phyloP scores from a whole-genome alignment of 1,140 invertebrate genomes.

The Heliconius himera region DNA sequence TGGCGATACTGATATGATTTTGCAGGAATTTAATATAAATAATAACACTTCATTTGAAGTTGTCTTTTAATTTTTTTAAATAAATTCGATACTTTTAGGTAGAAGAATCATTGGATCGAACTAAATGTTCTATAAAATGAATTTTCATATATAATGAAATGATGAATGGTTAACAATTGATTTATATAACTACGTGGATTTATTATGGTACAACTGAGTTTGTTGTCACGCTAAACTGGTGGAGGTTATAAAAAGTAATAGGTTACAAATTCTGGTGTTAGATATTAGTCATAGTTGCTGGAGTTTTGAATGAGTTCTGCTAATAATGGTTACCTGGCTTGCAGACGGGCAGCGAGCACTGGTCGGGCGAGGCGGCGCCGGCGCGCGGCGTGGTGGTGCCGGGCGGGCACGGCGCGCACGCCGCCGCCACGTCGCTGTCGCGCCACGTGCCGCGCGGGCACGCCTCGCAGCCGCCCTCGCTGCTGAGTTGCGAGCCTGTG shows the following conservation, averaged over 20 bases:
- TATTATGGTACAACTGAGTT: no score
- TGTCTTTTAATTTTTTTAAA: neutral
- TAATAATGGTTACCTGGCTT: slow-evolving; percentile 83
- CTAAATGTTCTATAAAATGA: no score
- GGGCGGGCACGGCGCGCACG: slow-evolving; percentile 93
- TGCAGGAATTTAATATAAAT: neutral
- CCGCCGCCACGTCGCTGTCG: slow-evolving; percentile 91
- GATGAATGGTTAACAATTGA: no score
- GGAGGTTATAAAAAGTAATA: no score
- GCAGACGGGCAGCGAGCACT: slow-evolving; percentile 95
- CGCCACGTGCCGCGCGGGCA: slow-evolving; percentile 95
- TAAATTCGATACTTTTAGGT: neutral
- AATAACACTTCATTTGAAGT: neutral
- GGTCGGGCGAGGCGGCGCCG: slow-evolving; percentile 91
- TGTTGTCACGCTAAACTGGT: no score
- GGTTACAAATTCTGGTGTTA: no score
- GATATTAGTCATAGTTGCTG: no score
- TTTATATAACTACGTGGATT: no score
- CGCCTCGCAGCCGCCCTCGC: slow-evolving; percentile 94
- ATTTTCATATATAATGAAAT: no score
- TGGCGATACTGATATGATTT: neutral
- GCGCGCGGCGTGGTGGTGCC: slow-evolving; percentile 93
- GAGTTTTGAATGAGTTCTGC: no score
- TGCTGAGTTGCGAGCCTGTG: slow-evolving; percentile 89
- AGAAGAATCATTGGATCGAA: neutral